A percentile compares a stretch with the other conserved stretches of the same genome.
Evolutionary conservation across 2,797 vertebrate genomes (phyloP).

Genomic region (Vipera ursinii): DNA sequence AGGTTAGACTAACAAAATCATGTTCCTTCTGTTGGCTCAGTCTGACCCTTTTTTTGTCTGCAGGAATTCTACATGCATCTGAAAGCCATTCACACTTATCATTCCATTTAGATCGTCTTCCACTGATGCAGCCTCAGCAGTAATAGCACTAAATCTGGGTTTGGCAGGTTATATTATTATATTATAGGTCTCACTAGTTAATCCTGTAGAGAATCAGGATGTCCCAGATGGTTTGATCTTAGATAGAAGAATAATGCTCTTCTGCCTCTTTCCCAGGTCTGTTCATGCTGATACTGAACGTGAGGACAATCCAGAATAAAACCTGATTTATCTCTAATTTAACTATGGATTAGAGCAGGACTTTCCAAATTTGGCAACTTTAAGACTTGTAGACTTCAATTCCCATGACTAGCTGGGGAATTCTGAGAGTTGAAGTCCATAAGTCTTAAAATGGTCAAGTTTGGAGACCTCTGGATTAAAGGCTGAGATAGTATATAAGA

Average conservation of each 20-base stretch:
- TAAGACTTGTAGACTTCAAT: too few species aligned
- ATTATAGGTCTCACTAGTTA: too few species aligned
- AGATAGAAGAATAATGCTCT: neutral
- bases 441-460: too few species aligned
- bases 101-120: neutral
- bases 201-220: neutral
- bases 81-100: neutral
- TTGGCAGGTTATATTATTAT: too few species aligned
- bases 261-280: neutral
- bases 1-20: neutral
- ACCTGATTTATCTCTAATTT: neutral
- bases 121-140: neutral
- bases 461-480: neutral
- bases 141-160: neutral
- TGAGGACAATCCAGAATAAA: neutral
- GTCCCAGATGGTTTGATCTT: neutral
- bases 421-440: too few species aligned
- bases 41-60: neutral
- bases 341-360: neutral
- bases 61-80: neutral
- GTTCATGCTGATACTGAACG: neutral
- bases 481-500: neutral
- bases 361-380: too few species aligned
- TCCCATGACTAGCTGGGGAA: too few species aligned
- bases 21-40: neutral